Conservation (phyloP, 2,113 vertebrate species). For the Gasterosteus aculeatus region DNA sequence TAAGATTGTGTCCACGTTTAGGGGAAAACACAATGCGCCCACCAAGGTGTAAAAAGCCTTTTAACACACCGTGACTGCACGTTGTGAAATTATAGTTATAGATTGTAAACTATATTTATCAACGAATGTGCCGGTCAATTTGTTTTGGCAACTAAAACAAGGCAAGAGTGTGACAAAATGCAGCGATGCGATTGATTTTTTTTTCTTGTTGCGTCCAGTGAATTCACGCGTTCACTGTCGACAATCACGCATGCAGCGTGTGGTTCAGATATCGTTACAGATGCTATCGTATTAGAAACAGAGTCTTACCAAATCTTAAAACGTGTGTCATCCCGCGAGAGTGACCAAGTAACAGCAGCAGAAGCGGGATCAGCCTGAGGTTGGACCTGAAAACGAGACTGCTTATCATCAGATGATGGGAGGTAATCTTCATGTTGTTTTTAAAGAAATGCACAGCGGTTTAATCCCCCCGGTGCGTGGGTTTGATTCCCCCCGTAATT, state of each 20-base stretch:
- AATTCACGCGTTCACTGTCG: conserved; percentile 16
- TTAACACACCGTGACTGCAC: background rate
- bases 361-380: conserved; percentile 89
- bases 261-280: background rate
- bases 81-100: background rate
- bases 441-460: conserved; percentile 83
- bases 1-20: conserved; percentile 10
- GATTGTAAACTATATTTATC: background rate
- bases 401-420: conserved; percentile 86
- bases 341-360: conserved; percentile 92
- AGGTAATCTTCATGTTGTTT: conserved; percentile 98
- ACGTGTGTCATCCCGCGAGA: conserved; percentile 98
- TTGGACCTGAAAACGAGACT: conserved; percentile 91
- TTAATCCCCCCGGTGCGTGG: conserved; percentile 82
- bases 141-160: conserved; percentile 13
- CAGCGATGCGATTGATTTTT: background rate
- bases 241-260: background rate
- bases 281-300: conserved; percentile 4
- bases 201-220: background rate
- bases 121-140: background rate
- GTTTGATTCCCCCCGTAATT: conserved; percentile 84
- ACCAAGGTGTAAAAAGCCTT: background rate
- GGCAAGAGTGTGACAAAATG: conserved; percentile 6
- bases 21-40: background rate
- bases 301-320: conserved; percentile 95